phyloP scores from a whole-genome alignment of 2,888 invertebrate species.

The Notodromas monacha region DNA sequence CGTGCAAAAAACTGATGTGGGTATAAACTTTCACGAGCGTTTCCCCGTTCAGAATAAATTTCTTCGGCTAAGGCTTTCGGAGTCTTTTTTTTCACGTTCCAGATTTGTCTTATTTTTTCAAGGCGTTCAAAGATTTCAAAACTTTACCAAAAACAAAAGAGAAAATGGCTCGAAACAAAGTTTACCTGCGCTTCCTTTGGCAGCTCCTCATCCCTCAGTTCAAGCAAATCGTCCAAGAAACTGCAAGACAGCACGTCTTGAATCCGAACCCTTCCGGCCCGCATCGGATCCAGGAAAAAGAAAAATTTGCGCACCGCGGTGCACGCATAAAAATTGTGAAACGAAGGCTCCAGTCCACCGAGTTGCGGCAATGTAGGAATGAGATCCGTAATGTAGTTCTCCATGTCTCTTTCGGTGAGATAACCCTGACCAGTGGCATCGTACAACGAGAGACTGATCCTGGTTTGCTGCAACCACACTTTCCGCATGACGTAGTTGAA shows the following conservation, averaged over 20 bases:
- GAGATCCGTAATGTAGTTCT: slow-evolving; percentile 70
- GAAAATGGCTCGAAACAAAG: no score
- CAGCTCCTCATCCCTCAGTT: slow-evolving; percentile 38
- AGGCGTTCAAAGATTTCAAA: no score
- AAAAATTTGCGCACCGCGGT: slow-evolving; percentile 82
- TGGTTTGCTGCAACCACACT: slow-evolving; percentile 74
- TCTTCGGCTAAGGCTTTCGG: no score
- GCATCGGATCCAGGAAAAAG: slow-evolving; percentile 66
- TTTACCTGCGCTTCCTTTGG: slow-evolving; percentile 51
- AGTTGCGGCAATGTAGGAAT: slow-evolving; percentile 67
- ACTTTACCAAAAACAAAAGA: no score
- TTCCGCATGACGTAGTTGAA: slow-evolving; percentile 85
- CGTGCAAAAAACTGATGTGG: no score
- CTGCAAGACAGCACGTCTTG: slow-evolving; percentile 65
- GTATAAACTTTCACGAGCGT: no score
- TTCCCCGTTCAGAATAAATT: no score
- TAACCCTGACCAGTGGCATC: slow-evolving; percentile 74
- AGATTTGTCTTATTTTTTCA: no score
- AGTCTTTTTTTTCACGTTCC: no score
- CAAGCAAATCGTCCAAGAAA: slow-evolving; percentile 63
- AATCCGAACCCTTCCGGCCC: slow-evolving; percentile 59
- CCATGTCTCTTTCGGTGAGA: slow-evolving; percentile 55
- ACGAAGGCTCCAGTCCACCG: slow-evolving; percentile 61
- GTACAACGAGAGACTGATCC: slow-evolving; percentile 67
- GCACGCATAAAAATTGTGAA: slow-evolving; percentile 81